A percentile compares a stretch with the other conserved stretches of the same genome.
These are phyloP conservation scores for Picus viridis DNA, from an alignment of 2,797 vertebrate genomes.

Conservation along the genomic window DNA sequence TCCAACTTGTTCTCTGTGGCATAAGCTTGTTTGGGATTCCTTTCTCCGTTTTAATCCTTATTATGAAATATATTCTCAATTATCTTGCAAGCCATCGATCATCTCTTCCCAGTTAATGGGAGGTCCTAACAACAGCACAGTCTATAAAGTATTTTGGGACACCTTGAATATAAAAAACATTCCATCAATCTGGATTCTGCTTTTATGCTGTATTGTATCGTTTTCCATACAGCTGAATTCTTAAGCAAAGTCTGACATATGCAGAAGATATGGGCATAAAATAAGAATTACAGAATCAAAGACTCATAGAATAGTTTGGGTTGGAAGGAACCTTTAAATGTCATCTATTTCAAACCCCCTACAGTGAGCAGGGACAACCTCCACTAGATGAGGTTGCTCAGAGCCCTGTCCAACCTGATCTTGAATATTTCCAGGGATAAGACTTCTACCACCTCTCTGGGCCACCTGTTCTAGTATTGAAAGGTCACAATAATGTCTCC, in stretches of 20 bases:
- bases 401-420: too few species aligned
- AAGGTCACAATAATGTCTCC: too few species aligned
- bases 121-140: background rate
- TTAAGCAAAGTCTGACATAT: background rate
- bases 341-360: too few species aligned
- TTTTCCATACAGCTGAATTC: conserved; percentile 15
- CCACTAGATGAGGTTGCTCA: too few species aligned
- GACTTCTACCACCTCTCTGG: too few species aligned
- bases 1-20: background rate
- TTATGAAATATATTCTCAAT: background rate
- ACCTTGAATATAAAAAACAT: background rate
- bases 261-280: background rate
- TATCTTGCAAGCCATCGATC: background rate
- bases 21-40: background rate
- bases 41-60: background rate
- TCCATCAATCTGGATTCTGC: background rate
- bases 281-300: background rate
- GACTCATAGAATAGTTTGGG: too few species aligned
- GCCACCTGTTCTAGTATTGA: too few species aligned
- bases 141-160: background rate
- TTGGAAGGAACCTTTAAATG: too few species aligned
- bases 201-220: background rate
- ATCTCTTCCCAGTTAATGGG: background rate
- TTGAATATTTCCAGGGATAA: too few species aligned
- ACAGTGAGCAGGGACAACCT: too few species aligned